phyloP scores from a whole-genome alignment of 2,797 vertebrate genomes.

The Pangasius mekongensis region DNA sequence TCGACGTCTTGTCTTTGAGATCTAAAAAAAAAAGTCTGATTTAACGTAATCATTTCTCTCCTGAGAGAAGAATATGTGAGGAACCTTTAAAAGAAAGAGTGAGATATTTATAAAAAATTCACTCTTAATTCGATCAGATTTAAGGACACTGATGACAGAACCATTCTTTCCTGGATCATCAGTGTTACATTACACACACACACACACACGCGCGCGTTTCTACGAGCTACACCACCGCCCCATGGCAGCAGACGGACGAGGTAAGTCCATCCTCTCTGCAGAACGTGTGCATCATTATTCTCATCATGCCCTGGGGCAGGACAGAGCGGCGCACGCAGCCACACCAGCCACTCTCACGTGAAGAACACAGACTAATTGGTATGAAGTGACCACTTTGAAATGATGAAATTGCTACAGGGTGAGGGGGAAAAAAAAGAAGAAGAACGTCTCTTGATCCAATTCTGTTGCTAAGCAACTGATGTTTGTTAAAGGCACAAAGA shows the following conservation, averaged over 20 bases:
- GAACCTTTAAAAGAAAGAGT: background rate
- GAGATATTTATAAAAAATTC: background rate
- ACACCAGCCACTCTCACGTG: constrained; percentile 44
- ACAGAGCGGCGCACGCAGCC: constrained; percentile 22
- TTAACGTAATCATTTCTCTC: background rate
- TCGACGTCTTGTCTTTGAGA: background rate
- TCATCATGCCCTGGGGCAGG: constrained; percentile 44
- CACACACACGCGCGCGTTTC: constrained; percentile 2
- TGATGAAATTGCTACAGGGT: constrained; percentile 58
- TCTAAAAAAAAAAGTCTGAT: background rate
- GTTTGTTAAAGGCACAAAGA: constrained; percentile 54
- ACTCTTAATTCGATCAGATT: background rate
- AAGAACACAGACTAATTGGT: constrained; percentile 61
- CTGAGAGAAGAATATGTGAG: background rate
- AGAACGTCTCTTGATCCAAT: constrained; percentile 45
- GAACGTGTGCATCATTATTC: constrained; percentile 50
- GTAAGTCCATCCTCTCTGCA: constrained; percentile 18
- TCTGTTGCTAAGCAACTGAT: constrained; percentile 63
- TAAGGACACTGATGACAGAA: background rate
- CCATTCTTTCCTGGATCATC: background rate
- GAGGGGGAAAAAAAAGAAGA: background rate
- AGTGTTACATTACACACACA: background rate
- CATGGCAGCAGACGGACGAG: background rate
- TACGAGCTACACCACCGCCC: background rate
- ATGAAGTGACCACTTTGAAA: constrained; percentile 63